Conservation (phyloP, 2,888 invertebrate species). For the Mythimna loreyi region DNA sequence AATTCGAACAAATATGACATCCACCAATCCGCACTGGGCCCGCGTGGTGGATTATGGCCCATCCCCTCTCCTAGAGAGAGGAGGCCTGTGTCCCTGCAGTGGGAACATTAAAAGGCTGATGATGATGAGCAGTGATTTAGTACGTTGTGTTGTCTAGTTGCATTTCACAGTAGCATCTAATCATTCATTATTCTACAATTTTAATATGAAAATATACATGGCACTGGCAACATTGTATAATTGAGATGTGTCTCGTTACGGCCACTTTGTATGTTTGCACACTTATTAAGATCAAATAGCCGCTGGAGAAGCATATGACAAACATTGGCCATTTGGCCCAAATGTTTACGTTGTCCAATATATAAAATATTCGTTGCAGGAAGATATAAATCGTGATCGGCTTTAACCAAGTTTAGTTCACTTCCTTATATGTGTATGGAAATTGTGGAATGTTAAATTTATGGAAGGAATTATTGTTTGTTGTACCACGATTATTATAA, state of each 20-base stretch:
- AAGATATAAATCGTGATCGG: conserved; percentile 80
- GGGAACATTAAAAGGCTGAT: no score
- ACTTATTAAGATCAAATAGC: conserved; percentile 81
- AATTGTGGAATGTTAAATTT: conserved; percentile 61
- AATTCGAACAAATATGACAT: no score
- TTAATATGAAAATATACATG: conserved; percentile 60
- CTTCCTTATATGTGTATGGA: conserved; percentile 71
- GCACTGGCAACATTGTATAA: conserved; percentile 65
- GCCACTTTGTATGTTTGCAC: conserved; percentile 75
- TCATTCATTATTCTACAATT: conserved; percentile 45
- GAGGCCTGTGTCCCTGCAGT: no score
- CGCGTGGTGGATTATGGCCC: no score
- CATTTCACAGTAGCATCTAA: conserved; percentile 20
- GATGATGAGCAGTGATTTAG: no score
- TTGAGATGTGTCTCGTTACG: conserved; percentile 74
- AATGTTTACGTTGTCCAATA: conserved; percentile 76
- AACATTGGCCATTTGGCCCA: conserved; percentile 68
- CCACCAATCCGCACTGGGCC: no score
- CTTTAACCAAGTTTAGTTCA: conserved; percentile 66
- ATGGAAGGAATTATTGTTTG: conserved; percentile 60
- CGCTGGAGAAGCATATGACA: conserved; percentile 62
- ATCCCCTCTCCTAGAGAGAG: no score
- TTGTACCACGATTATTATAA: conserved; percentile 65
- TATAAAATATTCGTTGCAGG: conserved; percentile 78
- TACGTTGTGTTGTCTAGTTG: no score